A percentile compares a stretch with the other conserved stretches of the same genome.
Evolutionary conservation across 2,113 vertebrate species (phyloP).

Genomic region (Hippocampus guttulatus): DNA sequence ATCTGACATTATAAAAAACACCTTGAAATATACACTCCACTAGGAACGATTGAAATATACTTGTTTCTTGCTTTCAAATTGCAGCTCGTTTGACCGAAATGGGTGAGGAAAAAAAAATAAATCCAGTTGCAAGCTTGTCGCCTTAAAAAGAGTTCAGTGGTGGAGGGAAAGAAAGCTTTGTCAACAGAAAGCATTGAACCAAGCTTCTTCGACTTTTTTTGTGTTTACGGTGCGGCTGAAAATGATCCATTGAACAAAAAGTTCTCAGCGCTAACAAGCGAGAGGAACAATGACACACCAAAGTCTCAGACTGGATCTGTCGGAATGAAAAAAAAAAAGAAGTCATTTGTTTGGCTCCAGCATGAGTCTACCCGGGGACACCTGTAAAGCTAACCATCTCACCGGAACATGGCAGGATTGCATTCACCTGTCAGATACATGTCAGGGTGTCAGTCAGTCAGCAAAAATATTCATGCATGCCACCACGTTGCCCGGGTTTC

Average conservation of each 20-base stretch:
- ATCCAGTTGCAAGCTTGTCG: slow-evolving; percentile 40
- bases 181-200: slow-evolving; percentile 45
- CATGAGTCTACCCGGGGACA: slow-evolving; percentile 29
- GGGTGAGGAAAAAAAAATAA: background rate
- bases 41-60: slow-evolving; percentile 39
- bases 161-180: slow-evolving; percentile 21
- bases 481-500: background rate
- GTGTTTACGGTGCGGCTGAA: background rate
- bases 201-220: slow-evolving; percentile 21
- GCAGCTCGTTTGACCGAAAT: background rate
- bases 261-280: slow-evolving; percentile 1
- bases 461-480: slow-evolving; percentile 11
- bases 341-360: slow-evolving; percentile 11
- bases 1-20: slow-evolving; percentile 76
- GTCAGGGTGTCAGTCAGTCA: slow-evolving; percentile 26
- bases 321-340: background rate
- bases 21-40: slow-evolving; percentile 64
- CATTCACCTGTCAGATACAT: slow-evolving; percentile 31
- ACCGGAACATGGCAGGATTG: slow-evolving; percentile 14
- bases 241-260: slow-evolving; percentile 7
- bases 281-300: background rate
- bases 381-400: slow-evolving; percentile 33
- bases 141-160: slow-evolving; percentile 13
- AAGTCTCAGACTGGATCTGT: slow-evolving; percentile 10
- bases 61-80: background rate